phyloP scores from a whole-genome alignment of 2,113 vertebrate species.

The Isurus oxyrinchus region DNA sequence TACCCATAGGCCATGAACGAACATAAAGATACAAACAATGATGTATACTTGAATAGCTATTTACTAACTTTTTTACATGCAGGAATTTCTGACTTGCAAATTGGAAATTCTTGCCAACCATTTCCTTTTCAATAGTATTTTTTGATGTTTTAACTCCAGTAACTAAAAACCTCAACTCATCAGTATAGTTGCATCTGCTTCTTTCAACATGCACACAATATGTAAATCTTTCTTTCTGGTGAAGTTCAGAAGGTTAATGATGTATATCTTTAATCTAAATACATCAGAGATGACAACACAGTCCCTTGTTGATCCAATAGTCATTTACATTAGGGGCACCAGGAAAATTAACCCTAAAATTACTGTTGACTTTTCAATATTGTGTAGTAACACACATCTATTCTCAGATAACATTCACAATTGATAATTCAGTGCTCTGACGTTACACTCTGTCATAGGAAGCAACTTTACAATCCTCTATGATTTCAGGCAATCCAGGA shows the following conservation, averaged over 20 bases:
- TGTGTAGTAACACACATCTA: neutral
- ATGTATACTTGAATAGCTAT: neutral
- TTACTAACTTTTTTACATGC: neutral
- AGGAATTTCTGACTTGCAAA: neutral
- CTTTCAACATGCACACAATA: neutral
- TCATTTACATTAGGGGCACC: neutral
- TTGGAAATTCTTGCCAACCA: neutral
- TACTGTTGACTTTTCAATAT: neutral
- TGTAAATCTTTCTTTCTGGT: neutral
- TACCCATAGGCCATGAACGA: no score
- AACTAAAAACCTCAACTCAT: neutral
- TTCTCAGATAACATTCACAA: neutral
- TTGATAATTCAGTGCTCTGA: neutral
- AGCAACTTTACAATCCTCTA: neutral
- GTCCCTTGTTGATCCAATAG: neutral
- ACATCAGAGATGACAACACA: neutral
- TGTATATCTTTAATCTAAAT: neutral
- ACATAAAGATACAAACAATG: neutral
- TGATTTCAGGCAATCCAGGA: neutral
- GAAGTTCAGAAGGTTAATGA: conserved; percentile 11
- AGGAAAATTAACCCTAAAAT: neutral
- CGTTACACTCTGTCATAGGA: neutral
- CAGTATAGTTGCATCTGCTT: neutral
- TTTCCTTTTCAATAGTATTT: neutral
- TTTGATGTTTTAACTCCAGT: neutral